A percentile compares a stretch with the other conserved stretches of the same genome.
Evolutionary conservation across 2,888 invertebrate genomes (phyloP).

Genomic region (Erpobdella octoculata): DNA sequence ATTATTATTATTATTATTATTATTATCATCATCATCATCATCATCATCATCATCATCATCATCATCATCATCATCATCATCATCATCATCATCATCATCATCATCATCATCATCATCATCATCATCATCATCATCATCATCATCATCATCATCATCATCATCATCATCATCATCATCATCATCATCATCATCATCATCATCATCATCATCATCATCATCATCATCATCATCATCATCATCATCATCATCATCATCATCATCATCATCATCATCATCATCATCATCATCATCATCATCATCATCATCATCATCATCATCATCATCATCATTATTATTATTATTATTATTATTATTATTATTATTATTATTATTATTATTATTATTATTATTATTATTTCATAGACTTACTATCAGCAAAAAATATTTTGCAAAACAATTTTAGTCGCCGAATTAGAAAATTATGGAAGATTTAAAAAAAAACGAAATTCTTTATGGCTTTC

Average conservation of each 20-base stretch:
- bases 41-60: not conserved
- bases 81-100: not conserved
- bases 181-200: too few relatives aligned
- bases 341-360: not conserved
- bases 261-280: not conserved
- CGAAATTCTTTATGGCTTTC: too few relatives aligned
- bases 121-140: not conserved
- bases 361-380: too few relatives aligned
- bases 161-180: not conserved
- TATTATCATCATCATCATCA: not conserved
- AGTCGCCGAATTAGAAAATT: too few relatives aligned
- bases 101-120: not conserved
- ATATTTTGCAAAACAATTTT: too few relatives aligned
- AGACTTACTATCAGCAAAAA: too few relatives aligned
- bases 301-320: not conserved
- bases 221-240: not conserved
- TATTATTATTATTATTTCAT: too few relatives aligned
- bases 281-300: not conserved
- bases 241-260: not conserved
- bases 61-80: not conserved
- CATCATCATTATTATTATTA: not conserved
- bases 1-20: too few relatives aligned
- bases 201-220: constrained; percentile 4
- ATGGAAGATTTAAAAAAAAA: too few relatives aligned
- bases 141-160: not conserved